Conservation (phyloP, 2,888 invertebrate species). For the Pandemis corylana region DNA sequence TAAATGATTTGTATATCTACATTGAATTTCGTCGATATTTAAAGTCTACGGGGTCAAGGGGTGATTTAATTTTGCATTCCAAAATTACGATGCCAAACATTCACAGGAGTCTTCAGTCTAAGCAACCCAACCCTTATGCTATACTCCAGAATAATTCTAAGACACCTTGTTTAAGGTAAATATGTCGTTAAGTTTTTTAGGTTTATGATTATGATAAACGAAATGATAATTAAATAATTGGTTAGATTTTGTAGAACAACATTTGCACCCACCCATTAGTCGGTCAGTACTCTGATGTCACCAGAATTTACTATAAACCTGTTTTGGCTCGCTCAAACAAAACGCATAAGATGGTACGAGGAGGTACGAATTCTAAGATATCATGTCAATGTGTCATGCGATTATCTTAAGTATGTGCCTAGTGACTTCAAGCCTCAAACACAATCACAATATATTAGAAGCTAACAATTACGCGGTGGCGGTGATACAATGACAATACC, state of each 20-base stretch:
- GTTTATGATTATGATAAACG: background rate
- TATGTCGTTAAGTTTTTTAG: background rate
- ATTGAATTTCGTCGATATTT: no score
- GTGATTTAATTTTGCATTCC: no score
- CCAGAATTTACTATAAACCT: conserved; percentile 23
- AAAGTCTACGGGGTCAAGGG: no score
- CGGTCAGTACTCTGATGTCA: conserved; percentile 25
- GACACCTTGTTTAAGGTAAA: no score
- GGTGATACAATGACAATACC: conserved; percentile 26
- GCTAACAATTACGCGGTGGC: conserved; percentile 25
- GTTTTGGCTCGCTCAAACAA: conserved; percentile 16
- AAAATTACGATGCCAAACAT: no score
- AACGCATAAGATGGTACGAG: conserved; percentile 24
- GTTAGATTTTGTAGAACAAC: background rate
- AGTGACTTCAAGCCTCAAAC: conserved; percentile 9
- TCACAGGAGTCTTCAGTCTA: no score
- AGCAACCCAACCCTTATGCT: no score
- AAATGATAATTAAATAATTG: background rate
- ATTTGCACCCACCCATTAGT: conserved; percentile 12
- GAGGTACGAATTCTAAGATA: conserved; percentile 15
- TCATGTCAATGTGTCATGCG: background rate
- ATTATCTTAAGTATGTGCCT: conserved; percentile 11
- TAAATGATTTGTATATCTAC: no score
- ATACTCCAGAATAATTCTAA: no score
- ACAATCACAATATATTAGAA: conserved; percentile 30